These are phyloP conservation scores for Drosophila lini DNA, from an alignment of 1,140 invertebrate species.

Conservation along the genomic window DNA sequence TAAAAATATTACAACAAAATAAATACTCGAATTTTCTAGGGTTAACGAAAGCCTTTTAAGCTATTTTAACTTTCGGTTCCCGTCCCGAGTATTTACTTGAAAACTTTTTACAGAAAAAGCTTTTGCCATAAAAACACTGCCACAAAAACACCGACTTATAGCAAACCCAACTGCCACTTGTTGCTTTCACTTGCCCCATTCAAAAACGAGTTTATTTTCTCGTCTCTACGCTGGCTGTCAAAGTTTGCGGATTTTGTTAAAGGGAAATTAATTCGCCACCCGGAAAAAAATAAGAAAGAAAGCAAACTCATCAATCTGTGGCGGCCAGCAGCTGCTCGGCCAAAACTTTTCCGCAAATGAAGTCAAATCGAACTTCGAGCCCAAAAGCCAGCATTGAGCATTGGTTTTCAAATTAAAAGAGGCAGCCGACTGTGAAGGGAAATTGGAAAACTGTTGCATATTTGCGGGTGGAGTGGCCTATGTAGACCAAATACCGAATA, in stretches of 20 bases:
- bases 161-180: constrained; percentile 11
- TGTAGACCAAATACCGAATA: constrained; percentile 1
- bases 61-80: background rate
- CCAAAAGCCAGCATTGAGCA: constrained; percentile 28
- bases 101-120: background rate
- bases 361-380: constrained; percentile 41
- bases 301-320: constrained; percentile 58
- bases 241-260: constrained; percentile 35
- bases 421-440: constrained; percentile 60
- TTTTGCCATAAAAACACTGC: constrained; percentile 8
- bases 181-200: constrained; percentile 9
- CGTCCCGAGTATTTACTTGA: background rate
- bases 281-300: constrained; percentile 4
- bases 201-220: background rate
- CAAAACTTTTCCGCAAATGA: constrained; percentile 38
- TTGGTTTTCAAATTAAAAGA: constrained; percentile 76
- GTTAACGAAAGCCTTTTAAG: constrained; percentile 1
- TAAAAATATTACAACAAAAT: too few species aligned
- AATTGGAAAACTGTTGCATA: constrained; percentile 77
- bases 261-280: constrained; percentile 39
- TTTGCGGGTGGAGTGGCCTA: constrained; percentile 32
- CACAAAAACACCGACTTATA: background rate
- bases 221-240: background rate
- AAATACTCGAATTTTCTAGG: background rate
- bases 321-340: constrained; percentile 16